These are phyloP conservation scores for Psophia crepitans DNA, from an alignment of 2,113 vertebrate genomes.

Conservation along the genomic window DNA sequence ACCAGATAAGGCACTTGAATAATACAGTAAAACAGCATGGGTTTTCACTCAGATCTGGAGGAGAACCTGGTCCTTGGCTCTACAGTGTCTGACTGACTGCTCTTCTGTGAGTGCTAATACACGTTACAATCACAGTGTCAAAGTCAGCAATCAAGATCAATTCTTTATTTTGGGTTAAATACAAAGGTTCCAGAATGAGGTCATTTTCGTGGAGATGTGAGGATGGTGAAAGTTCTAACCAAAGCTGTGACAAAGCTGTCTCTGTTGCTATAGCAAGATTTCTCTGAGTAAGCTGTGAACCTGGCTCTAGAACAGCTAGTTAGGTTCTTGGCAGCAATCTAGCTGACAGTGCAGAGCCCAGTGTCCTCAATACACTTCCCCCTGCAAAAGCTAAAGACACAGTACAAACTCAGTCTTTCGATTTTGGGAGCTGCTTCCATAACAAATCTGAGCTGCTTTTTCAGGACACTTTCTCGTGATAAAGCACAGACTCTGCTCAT, in stretches of 20 bases:
- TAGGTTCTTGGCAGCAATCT: neutral
- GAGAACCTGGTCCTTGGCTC: neutral
- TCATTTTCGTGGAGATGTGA: neutral
- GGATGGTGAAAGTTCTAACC: neutral
- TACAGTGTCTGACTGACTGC: neutral
- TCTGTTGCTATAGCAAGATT: neutral
- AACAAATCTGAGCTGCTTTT: neutral
- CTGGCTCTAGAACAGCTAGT: neutral
- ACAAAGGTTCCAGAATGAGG: neutral
- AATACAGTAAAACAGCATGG: neutral
- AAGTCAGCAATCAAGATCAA: neutral
- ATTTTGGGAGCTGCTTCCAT: neutral
- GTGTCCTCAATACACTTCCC: neutral
- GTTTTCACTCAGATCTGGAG: neutral
- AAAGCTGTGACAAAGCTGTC: neutral
- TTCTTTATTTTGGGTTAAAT: neutral
- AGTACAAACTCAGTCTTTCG: neutral
- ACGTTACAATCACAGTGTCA: neutral
- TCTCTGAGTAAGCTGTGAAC: neutral
- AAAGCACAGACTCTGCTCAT: neutral
- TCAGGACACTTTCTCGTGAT: neutral
- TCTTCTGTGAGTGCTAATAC: neutral
- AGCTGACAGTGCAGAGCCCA: neutral
- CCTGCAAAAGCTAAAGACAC: neutral
- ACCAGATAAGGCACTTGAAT: neutral